Evolutionary conservation across 2,113 vertebrate species (phyloP).

Genomic region (Corythornis cristatus): DNA sequence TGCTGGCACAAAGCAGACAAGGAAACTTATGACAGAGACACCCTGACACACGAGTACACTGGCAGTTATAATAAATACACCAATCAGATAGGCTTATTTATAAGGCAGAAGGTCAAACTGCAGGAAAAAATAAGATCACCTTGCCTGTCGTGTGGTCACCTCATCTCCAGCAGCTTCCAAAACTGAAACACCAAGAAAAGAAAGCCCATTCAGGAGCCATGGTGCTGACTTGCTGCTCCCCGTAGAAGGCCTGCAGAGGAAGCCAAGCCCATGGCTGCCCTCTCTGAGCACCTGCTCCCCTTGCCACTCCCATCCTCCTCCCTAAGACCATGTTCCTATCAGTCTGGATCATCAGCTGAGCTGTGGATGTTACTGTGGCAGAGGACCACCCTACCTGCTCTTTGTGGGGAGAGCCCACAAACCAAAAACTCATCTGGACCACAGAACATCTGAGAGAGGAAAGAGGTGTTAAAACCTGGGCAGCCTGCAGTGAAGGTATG

Average conservation of each 20-base stretch:
- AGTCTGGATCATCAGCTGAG: neutral
- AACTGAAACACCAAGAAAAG: neutral
- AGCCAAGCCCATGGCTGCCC: neutral
- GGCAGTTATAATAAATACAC: constrained; percentile 1
- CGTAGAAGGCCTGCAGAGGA: neutral
- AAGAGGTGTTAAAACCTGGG: neutral
- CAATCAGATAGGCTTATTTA: neutral
- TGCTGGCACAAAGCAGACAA: neutral
- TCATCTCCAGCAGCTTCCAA: constrained; percentile 12
- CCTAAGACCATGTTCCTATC: fast-evolving
- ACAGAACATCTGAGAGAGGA: neutral
- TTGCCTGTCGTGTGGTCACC: neutral
- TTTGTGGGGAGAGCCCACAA: neutral
- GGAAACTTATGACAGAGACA: neutral
- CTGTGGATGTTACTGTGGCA: neutral
- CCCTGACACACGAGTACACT: neutral
- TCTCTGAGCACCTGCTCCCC: fast-evolving
- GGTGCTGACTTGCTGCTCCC: neutral
- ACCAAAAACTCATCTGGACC: neutral
- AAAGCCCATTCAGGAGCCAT: neutral
- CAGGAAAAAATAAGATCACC: neutral
- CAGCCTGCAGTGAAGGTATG: neutral
- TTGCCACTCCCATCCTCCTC: neutral
- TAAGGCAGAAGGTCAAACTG: constrained; percentile 15
- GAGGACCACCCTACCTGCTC: neutral